These are phyloP conservation scores for Neodiprion lecontei DNA, from an alignment of 1,140 invertebrate species.

Conservation along the genomic window DNA sequence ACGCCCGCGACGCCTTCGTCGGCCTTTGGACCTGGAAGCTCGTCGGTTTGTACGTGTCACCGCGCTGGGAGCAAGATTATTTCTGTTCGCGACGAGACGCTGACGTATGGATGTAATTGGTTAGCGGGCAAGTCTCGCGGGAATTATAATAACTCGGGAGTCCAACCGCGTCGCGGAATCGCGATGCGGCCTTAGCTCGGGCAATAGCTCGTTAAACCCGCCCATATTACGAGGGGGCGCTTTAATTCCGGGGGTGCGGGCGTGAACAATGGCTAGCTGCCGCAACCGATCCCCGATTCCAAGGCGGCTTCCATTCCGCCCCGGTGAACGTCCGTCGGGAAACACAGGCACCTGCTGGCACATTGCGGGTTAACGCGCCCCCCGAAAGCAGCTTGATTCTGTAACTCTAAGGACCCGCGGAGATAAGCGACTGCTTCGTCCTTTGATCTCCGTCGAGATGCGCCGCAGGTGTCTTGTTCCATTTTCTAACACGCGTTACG, in stretches of 20 bases:
- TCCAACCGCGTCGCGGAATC: conserved; percentile 15
- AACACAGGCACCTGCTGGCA: not conserved
- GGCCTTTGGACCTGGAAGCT: conserved; percentile 11
- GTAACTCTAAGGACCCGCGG: not conserved
- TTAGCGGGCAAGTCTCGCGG: conserved; percentile 50
- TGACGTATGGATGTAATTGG: conserved; percentile 57
- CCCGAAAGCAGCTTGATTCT: not conserved
- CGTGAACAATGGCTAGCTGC: too few species aligned
- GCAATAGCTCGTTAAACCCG: too few species aligned
- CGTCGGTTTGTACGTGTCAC: conserved; percentile 18
- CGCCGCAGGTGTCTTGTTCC: not conserved
- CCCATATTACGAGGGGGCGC: too few species aligned
- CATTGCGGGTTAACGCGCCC: not conserved
- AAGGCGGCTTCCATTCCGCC: too few species aligned
- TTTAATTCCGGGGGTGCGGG: too few species aligned
- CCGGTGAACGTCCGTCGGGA: not conserved
- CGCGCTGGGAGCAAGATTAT: conserved; percentile 52
- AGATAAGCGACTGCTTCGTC: not conserved
- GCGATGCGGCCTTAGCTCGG: conserved; percentile 1
- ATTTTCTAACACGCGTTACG: not conserved
- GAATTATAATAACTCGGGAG: conserved; percentile 39
- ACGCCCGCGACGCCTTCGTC: conserved; percentile 19
- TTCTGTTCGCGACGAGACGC: conserved; percentile 39
- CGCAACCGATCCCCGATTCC: too few species aligned
- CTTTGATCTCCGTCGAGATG: not conserved